These are phyloP conservation scores for Aramus guarauna DNA, from an alignment of 2,113 vertebrate species.

Conservation along the genomic window DNA sequence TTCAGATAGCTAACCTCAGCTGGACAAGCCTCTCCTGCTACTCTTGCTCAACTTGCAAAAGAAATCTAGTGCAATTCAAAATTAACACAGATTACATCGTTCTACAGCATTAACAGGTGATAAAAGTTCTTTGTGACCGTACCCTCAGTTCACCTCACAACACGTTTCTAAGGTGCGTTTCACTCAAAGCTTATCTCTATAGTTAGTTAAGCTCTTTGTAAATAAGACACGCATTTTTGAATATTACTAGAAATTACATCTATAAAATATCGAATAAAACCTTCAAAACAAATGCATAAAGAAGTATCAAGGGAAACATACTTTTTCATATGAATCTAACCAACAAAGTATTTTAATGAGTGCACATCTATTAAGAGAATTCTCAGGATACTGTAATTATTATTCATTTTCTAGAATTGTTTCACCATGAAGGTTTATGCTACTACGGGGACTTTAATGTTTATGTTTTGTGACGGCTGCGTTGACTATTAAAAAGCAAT, in stretches of 20 bases:
- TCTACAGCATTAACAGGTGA: background rate
- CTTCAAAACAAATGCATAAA: conserved; percentile 69
- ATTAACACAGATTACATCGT: background rate
- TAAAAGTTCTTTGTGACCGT: background rate
- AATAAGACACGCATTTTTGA: conserved; percentile 45
- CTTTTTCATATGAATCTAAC: conserved; percentile 72
- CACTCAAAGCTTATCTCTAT: background rate
- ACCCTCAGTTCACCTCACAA: background rate
- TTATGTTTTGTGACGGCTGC: conserved; percentile 83
- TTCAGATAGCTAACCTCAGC: background rate
- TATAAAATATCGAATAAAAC: conserved; percentile 60
- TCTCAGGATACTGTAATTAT: conserved; percentile 81
- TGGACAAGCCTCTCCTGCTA: background rate
- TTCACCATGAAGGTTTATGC: conserved; percentile 78
- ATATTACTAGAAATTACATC: conserved; percentile 54
- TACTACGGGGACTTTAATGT: conserved; percentile 79
- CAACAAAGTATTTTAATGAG: conserved; percentile 81
- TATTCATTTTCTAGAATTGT: conserved; percentile 85
- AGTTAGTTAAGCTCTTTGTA: conserved; percentile 46
- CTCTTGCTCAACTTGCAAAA: background rate
- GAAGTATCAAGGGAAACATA: conserved; percentile 66
- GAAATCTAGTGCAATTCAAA: background rate
- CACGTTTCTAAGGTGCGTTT: background rate
- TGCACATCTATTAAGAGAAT: conserved; percentile 77
- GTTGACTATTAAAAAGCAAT: conserved; percentile 87